Evolutionary conservation across 1,140 invertebrate genomes (phyloP).

Genomic region (Akabosia matsudoensis): DNA sequence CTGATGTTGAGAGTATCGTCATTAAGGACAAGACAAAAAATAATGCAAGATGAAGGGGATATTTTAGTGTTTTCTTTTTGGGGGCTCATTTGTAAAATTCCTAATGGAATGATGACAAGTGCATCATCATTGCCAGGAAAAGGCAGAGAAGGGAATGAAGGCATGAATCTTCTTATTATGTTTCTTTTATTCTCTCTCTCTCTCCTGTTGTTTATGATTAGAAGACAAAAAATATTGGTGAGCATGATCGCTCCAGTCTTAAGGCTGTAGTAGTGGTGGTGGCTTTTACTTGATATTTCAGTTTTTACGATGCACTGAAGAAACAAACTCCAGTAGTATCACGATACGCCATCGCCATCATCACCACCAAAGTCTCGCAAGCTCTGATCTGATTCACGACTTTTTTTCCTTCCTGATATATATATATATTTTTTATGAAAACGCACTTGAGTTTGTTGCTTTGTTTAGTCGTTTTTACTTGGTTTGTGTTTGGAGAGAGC

Average conservation of each 20-base stretch:
- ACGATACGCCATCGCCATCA: not conserved
- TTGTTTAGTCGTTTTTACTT: no score
- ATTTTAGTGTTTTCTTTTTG: not conserved
- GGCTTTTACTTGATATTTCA: not conserved
- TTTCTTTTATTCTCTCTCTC: not conserved
- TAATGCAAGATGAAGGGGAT: not conserved
- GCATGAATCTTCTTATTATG: not conserved
- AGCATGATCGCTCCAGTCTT: no score
- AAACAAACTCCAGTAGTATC: not conserved
- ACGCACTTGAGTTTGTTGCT: no score
- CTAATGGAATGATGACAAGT: conserved; percentile 21
- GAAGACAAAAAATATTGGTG: conserved; percentile 8
- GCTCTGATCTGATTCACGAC: not conserved
- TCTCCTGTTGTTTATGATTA: conserved; percentile 19
- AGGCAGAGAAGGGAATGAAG: not conserved
- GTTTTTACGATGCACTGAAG: no score
- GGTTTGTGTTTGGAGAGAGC: not conserved
- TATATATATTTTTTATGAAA: not conserved
- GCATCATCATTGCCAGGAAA: conserved; percentile 2
- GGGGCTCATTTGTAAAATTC: conserved; percentile 19
- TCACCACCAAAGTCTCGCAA: not conserved
- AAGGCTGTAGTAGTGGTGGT: not conserved
- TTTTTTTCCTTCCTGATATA: no score
- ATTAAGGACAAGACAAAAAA: not conserved
- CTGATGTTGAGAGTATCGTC: not conserved